A percentile compares a stretch with the other conserved stretches of the same genome.
Conservation (phyloP, 1,140 invertebrate species). For the Pachypeltis micranthus region DNA sequence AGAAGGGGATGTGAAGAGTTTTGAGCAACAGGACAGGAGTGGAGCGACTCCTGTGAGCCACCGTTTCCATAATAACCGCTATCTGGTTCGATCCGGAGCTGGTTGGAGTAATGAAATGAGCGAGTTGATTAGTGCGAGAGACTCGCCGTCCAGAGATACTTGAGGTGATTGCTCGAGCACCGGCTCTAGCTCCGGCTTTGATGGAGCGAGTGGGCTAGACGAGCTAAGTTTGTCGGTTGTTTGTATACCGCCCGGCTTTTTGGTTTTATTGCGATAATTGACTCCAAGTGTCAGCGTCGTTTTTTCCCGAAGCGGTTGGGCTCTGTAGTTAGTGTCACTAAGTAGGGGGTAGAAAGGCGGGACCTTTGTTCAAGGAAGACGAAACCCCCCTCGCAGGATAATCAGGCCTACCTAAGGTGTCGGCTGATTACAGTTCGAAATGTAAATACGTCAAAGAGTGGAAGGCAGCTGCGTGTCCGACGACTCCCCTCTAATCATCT, state of each 20-base stretch:
- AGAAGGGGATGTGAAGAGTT: too few relatives aligned
- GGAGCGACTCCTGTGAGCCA: too few relatives aligned
- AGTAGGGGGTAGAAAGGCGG: background rate
- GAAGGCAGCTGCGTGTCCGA: background rate
- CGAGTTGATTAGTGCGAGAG: too few relatives aligned
- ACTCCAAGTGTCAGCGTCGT: background rate
- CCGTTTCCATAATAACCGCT: too few relatives aligned
- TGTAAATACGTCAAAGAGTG: background rate
- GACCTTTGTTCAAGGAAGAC: background rate
- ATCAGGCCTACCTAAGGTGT: background rate
- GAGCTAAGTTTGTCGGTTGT: background rate
- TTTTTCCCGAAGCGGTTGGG: background rate
- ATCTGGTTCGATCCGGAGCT: too few relatives aligned
- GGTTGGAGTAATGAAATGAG: too few relatives aligned
- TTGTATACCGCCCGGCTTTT: background rate
- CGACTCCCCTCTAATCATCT: background rate
- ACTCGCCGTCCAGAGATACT: too few relatives aligned
- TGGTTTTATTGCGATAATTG: background rate
- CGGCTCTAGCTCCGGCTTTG: too few relatives aligned
- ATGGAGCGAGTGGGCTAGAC: too few relatives aligned
- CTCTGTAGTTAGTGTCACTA: background rate
- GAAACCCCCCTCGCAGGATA: background rate
- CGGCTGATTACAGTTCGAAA: background rate
- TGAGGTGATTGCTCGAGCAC: too few relatives aligned
- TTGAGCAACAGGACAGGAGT: too few relatives aligned